A percentile compares a stretch with the other conserved stretches of the same genome.
phyloP scores from a whole-genome alignment of 2,797 vertebrate genomes.

The Xiphorhynchus erythropygius region DNA sequence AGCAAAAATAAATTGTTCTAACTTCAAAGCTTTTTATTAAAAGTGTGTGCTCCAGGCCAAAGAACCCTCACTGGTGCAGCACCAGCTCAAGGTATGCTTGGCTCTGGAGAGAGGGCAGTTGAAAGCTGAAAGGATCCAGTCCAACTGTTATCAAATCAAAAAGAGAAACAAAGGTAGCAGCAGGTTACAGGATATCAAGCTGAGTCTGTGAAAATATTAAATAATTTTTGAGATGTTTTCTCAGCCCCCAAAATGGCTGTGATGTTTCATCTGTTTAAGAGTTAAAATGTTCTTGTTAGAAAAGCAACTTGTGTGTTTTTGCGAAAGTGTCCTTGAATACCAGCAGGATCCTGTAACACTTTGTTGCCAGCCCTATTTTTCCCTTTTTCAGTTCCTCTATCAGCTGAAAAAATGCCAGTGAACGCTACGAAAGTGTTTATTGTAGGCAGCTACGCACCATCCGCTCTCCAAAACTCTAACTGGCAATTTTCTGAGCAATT shows the following conservation, averaged over 20 bases:
- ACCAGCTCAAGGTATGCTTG: background rate
- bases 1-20: background rate
- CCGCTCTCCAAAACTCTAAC: background rate
- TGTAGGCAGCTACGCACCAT: background rate
- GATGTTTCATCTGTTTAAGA: background rate
- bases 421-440: background rate
- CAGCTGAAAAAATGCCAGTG: background rate
- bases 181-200: background rate
- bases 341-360: background rate
- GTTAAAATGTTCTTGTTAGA: background rate
- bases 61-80: background rate
- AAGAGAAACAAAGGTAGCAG: background rate
- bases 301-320: background rate
- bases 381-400: background rate
- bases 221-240: background rate
- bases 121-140: background rate
- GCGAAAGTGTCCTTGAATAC: background rate
- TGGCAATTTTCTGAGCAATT: background rate
- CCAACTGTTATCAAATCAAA: background rate
- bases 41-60: background rate
- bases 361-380: background rate
- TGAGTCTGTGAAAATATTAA: background rate
- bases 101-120: background rate
- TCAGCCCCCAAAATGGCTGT: background rate
- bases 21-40: background rate